Base-by-base conservation (phyloP, 2,113 vertebrate species). In the Lampris megalopsis region DNA sequence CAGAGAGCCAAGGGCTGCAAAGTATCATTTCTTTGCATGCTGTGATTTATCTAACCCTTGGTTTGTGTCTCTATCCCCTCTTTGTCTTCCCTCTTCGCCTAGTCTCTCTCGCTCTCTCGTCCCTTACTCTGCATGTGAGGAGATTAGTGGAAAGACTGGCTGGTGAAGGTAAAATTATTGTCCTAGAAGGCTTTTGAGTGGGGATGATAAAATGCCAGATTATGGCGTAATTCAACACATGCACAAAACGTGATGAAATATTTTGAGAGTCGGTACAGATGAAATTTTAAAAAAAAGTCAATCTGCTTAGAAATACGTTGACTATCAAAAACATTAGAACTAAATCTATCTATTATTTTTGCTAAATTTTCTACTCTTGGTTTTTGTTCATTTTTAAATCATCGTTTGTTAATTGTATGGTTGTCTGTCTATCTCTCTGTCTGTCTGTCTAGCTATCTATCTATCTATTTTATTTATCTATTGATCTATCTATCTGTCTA, bases 31-130 rank as follows among this genome's bases (percentile, higher is more conserved):
- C 73, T 83, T 68, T 57, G 57, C 79, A 84, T 53, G 71, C 83
- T 88, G 88, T 83, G 86, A 89, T 91, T 86, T 83, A 87, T 91
- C 81, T 76, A 80, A 86, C 80, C 75, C 73, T 86, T 38, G 13
- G 59, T 81, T 77, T 86, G 75, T 76, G 83, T 88, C 77, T 89
- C 63, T 82, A 67, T 86, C 71, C 64, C 62, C 64, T 88, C 77
- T 86, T 89, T 84, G 60, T 90, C 82, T 82, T 73, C 76, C 38
- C 72, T 74, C 57, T n/a, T 74, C 75, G 74, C 72, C 75, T 53
- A 77, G 62, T 89, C 75, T 75, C 80, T 76, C 78, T 75, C 80
- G 74, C 78, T 83, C 71, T 83, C 76, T 82, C 74, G 65, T 53
- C 58, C 68, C 74, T 67, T 40, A 71, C 76, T 79, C 79, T 90